Conservation (phyloP, 2,113 vertebrate genomes). For the Phylloscopus whistleri region DNA sequence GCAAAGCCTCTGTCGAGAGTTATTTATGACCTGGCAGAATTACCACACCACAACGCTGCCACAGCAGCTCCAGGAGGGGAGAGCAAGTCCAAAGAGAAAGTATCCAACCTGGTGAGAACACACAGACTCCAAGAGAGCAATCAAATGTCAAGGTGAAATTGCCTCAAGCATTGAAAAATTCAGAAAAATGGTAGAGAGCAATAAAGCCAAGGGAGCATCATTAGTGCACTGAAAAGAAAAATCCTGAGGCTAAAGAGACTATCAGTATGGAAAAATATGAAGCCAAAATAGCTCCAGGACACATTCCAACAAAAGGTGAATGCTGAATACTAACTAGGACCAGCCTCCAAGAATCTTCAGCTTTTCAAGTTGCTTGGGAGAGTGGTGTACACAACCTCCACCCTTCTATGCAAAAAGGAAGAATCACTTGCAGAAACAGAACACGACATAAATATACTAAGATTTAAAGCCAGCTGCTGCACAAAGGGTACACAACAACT, state of each 20-base stretch:
- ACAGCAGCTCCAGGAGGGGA: neutral
- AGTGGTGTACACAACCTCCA: neutral
- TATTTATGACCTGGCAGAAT: neutral
- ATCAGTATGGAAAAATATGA: neutral
- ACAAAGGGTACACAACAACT: neutral
- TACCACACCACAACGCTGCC: neutral
- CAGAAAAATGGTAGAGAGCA: neutral
- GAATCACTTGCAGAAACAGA: neutral
- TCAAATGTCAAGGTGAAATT: conserved; percentile 14
- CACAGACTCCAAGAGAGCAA: neutral
- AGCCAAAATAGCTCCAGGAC: neutral
- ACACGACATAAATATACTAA: neutral
- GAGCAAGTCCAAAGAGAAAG: neutral
- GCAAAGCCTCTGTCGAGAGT: neutral
- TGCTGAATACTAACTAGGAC: neutral
- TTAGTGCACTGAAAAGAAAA: neutral
- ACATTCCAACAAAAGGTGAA: neutral
- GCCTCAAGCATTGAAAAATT: neutral
- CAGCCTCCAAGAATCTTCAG: neutral
- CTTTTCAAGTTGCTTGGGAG: neutral
- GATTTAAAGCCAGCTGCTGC: neutral
- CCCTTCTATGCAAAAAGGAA: neutral
- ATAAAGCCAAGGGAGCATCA: neutral
- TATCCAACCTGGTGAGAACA: neutral
- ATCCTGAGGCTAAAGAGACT: neutral